A percentile compares a stretch with the other conserved stretches of the same genome.
Evolutionary conservation across 1,140 invertebrate species (phyloP).

Genomic region (Megathymus violae): DNA sequence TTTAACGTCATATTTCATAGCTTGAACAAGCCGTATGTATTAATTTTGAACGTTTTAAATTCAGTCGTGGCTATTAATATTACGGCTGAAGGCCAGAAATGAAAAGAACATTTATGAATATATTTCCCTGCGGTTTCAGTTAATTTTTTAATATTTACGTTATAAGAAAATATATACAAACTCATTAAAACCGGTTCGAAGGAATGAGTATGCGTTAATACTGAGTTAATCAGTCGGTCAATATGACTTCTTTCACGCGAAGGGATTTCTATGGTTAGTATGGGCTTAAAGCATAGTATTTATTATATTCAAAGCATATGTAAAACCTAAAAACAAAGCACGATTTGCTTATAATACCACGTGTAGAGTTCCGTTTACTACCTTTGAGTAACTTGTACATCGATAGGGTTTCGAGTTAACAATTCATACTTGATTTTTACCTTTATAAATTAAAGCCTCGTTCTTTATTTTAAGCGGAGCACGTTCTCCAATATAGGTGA

Average conservation of each 20-base stretch:
- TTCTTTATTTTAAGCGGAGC: constrained; percentile 74
- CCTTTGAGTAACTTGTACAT: constrained; percentile 18
- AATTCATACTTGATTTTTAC: constrained; percentile 53
- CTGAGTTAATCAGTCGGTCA: constrained; percentile 17
- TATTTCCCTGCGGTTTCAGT: constrained; percentile 11
- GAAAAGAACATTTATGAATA: constrained; percentile 32
- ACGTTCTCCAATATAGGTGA: constrained; percentile 63
- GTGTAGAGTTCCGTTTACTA: not conserved
- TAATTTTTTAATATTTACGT: constrained; percentile 14
- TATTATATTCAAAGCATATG: constrained; percentile 17
- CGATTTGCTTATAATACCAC: constrained; percentile 6
- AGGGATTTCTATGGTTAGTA: constrained; percentile 17
- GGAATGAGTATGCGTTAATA: constrained; percentile 12
- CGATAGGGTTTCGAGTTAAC: constrained; percentile 20
- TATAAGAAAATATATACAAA: constrained; percentile 16
- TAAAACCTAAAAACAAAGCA: constrained; percentile 22
- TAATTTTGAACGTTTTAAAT: too few species aligned
- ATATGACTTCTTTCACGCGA: constrained; percentile 15
- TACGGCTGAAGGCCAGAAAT: constrained; percentile 26
- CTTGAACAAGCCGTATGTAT: too few species aligned
- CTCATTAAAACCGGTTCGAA: constrained; percentile 10
- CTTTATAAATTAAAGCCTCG: constrained; percentile 73
- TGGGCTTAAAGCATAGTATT: not conserved
- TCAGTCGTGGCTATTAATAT: constrained; percentile 26
- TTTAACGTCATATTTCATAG: too few species aligned